phyloP scores from a whole-genome alignment of 2,113 vertebrate genomes.

The Barbus barbus region DNA sequence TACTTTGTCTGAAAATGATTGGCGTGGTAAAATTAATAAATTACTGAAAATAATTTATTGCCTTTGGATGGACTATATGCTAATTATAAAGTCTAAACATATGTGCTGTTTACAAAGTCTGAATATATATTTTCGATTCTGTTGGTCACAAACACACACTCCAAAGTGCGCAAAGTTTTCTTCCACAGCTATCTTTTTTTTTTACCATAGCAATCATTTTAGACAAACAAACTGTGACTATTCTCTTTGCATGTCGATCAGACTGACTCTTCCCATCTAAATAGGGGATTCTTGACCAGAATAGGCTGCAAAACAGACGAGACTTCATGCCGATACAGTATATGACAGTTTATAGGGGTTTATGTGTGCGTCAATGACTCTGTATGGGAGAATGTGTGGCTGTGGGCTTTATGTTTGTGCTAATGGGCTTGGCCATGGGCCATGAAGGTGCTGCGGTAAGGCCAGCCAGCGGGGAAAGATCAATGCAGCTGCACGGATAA shows the following conservation, averaged over 20 bases:
- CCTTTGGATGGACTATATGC: too few species aligned
- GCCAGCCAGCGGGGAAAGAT: conserved; percentile 36
- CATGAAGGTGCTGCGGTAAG: conserved; percentile 36
- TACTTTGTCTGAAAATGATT: too few species aligned
- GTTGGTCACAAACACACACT: too few species aligned
- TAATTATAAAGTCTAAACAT: too few species aligned
- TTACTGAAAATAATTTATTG: too few species aligned
- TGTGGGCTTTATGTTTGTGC: conserved; percentile 43
- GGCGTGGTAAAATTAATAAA: too few species aligned
- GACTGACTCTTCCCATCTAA: too few species aligned
- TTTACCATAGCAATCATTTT: too few species aligned
- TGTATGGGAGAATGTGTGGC: conserved; percentile 22
- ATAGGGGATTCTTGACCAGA: not conserved
- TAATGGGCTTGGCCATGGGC: conserved; percentile 46
- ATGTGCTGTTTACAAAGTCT: too few species aligned
- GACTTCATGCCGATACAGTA: not conserved
- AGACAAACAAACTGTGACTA: not conserved
- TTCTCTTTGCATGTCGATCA: not conserved
- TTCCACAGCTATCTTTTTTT: too few species aligned
- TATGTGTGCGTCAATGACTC: conserved; percentile 8
- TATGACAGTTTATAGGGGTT: conserved; percentile 18
- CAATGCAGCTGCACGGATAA: conserved; percentile 46
- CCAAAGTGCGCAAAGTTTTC: too few species aligned
- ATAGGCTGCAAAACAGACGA: not conserved
- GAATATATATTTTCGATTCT: too few species aligned